Base-by-base conservation (phyloP, 1,140 invertebrate genomes). In the Oedothorax gibbosus region DNA sequence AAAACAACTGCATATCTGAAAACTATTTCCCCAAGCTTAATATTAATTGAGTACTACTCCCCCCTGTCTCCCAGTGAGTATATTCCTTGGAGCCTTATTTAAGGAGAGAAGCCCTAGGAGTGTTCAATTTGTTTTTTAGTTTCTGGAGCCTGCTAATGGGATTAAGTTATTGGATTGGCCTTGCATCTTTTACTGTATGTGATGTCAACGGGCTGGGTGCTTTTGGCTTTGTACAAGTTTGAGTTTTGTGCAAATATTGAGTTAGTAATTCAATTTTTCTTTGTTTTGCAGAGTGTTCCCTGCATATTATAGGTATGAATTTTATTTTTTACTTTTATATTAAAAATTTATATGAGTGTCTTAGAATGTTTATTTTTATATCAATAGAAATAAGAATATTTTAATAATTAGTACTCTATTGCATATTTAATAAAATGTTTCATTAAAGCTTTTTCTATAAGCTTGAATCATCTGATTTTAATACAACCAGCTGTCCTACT, bases 131-230 rank as follows among this genome's bases (percentile, higher is more conserved):
- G 18, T 56, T 64, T 15, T 73, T 57, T 53, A 18, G 53, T 50
- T 53, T 18, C 56, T 64, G 35, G 12, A 65, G 35, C 15, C 35
- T 7, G 20, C 71, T 84, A 84, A 84, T 76, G 57, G 51, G 81
- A 75, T 75, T 84, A 84, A 65, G 35, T 84, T 84, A 84, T 84
- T 84, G 81, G 81, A 84, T 84, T 84, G 71, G 75, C 71, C 49
- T 54, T 81, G 57, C 49, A 71, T 12, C 15, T 73, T 82, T 82
- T 18, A n/a, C 64, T 79, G n/a, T 11, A 68, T n/a, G 64, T 53
- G 8, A 53, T 79, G 21, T 11, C 11, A 57, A 7, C 21, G 54
- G 57, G 66, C 21, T 50, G 15, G 68, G 64, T 56, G 15, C n/a
- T 68, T 50, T 56, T 54, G 53, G 20, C 60, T 54, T 77, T 4